Percentiles rank a stretch among this genome's conserved stretches.
These are phyloP conservation scores for Caenorhabditis japonica DNA, from an alignment of 2,888 invertebrate genomes.

Conservation along the genomic window DNA sequence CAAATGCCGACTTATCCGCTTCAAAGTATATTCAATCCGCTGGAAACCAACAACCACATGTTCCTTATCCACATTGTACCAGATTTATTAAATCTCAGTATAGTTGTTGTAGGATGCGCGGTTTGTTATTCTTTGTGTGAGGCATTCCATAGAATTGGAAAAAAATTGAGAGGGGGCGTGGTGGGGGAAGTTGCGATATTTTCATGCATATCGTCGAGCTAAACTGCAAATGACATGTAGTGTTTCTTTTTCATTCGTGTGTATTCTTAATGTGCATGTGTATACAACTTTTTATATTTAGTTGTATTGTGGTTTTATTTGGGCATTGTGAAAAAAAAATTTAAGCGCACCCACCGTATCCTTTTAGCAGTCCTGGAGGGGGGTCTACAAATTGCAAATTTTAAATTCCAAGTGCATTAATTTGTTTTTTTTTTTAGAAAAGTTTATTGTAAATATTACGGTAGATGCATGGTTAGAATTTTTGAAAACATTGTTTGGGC, in stretches of 20 bases:
- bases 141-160: neutral
- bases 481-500: too few species aligned
- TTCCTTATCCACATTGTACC: too few species aligned
- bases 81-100: neutral
- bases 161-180: too few species aligned
- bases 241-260: neutral
- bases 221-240: slow-evolving; percentile 31
- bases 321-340: too few species aligned
- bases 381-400: too few species aligned
- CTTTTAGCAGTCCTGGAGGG: too few species aligned
- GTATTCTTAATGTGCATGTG: neutral
- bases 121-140: neutral
- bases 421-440: too few species aligned
- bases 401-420: too few species aligned
- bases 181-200: neutral
- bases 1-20: slow-evolving; percentile 30
- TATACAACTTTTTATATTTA: neutral
- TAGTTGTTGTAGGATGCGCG: neutral
- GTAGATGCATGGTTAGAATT: too few species aligned
- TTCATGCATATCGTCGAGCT: neutral
- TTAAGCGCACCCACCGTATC: too few species aligned
- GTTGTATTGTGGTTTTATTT: slow-evolving; percentile 7
- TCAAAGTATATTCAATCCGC: slow-evolving; percentile 26
- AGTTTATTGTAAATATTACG: too few species aligned
- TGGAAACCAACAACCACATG: slow-evolving; percentile 5